These are phyloP conservation scores for Nansenia antarctica DNA, from an alignment of 2,113 vertebrate genomes.

Conservation along the genomic window DNA sequence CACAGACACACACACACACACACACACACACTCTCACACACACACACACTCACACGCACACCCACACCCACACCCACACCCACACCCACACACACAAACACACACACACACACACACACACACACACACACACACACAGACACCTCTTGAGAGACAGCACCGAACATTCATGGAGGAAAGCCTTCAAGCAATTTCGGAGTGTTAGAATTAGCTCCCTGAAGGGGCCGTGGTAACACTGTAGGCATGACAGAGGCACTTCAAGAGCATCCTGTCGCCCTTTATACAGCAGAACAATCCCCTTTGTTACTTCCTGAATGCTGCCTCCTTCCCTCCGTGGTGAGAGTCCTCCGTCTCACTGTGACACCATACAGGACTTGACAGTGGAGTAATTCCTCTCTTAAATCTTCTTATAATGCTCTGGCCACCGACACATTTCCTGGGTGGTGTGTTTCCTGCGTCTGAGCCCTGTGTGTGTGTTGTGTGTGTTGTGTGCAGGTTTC, in stretches of 20 bases:
- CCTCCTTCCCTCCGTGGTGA: background rate
- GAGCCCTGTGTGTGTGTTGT: background rate
- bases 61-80: too few species aligned
- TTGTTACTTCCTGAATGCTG: background rate
- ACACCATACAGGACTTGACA: background rate
- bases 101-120: background rate
- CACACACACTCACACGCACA: constrained; percentile 7
- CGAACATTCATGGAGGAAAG: background rate
- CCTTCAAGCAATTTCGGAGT: background rate
- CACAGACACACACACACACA: background rate
- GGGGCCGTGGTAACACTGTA: too few species aligned
- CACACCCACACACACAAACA: too few species aligned
- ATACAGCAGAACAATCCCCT: background rate
- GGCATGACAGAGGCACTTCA: background rate
- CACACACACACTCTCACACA: background rate
- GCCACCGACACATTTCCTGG: background rate
- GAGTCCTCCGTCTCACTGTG: background rate
- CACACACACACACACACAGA: constrained; percentile 1
- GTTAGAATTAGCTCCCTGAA: background rate
- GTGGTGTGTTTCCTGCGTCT: background rate
- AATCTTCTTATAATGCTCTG: background rate
- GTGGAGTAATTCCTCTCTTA: background rate
- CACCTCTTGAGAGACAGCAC: background rate
- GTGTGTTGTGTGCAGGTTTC: constrained; percentile 74
- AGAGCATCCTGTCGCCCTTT: background rate